Base-by-base conservation (phyloP, 2,797 vertebrate genomes). In the Sebastes glaucus region DNA sequence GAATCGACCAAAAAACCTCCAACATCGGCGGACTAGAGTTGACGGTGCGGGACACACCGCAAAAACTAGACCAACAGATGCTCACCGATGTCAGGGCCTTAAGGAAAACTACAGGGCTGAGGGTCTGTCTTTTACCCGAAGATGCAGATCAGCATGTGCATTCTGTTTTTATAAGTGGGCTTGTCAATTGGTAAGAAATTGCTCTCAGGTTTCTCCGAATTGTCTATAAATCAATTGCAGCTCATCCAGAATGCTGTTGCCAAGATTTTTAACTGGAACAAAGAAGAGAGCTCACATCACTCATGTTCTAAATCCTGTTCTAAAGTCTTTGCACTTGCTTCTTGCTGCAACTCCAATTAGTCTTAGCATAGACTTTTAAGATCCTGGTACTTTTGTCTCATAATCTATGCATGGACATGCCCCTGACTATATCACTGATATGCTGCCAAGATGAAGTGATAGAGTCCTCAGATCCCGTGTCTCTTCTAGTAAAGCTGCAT, bases 351-450 rank as follows among this genome's bases (percentile, higher is more conserved):
- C 78, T 57, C 30, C 52, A 73, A 81, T 78, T 68, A 82, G 49
- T 78, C 83, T 76, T 33, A 25, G 63, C 35, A 71, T 69, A 52
- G 60, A 73, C 78, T 66, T 78, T 74, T 71, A 75, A 64, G 71
- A 75, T 59, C 30, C 42, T 55, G 16, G 38, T 71, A 35, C 20
- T 30, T 74, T 57, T 69, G 30, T 42, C 71, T 27, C 25, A 61
- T 77, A 74, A 77, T 49, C 64, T 59, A 55, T 57, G 53, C 57
- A 63, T 28, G 23, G 55, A 62, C 61, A 23, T 65, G 23, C 14
- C 30, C 56, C 35, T 28, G 52, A 83, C 11, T 35, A 6, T 49
- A 28, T 56, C 42, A 66, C 42, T 69, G 32, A 82, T 64, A 25
- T 28, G 52, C 22, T 46, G 63, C n/a, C 28, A 66, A 63, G 27